A percentile compares a stretch with the other conserved stretches of the same genome.
Conservation (phyloP, 2,113 vertebrate species). For the Halichoerus grypus region DNA sequence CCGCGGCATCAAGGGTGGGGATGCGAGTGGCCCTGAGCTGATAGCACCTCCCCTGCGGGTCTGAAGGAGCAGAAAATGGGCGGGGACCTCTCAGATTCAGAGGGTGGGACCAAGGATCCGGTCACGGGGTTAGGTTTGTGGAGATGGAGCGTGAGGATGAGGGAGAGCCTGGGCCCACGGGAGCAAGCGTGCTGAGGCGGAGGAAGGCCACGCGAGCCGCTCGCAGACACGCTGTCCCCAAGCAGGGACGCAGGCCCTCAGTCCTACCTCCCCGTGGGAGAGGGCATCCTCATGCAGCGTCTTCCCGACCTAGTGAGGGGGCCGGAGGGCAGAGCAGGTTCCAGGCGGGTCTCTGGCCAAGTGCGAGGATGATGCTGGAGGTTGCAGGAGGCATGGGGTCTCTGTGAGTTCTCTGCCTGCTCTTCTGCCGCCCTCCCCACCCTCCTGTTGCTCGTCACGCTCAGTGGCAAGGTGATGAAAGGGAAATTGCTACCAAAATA, state of each 20-base stretch:
- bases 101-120: background rate
- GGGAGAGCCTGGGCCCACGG: background rate
- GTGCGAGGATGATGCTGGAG: background rate
- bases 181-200: background rate
- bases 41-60: background rate
- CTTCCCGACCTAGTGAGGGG: background rate
- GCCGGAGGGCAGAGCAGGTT: background rate
- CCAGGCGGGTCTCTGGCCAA: background rate
- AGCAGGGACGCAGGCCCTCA: background rate
- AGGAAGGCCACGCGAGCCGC: background rate
- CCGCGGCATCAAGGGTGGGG: background rate
- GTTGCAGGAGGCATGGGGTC: rapidly evolving
- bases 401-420: rapidly evolving
- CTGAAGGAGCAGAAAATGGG: background rate
- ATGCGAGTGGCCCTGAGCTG: background rate
- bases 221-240: background rate
- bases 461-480: rapidly evolving
- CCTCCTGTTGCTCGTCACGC: rapidly evolving
- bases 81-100: background rate
- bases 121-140: background rate
- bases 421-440: rapidly evolving
- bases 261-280: background rate
- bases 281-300: background rate
- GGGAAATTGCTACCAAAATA: background rate
- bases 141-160: background rate